phyloP scores from a whole-genome alignment of 2,113 vertebrate species.

The Nothoprocta perdicaria region DNA sequence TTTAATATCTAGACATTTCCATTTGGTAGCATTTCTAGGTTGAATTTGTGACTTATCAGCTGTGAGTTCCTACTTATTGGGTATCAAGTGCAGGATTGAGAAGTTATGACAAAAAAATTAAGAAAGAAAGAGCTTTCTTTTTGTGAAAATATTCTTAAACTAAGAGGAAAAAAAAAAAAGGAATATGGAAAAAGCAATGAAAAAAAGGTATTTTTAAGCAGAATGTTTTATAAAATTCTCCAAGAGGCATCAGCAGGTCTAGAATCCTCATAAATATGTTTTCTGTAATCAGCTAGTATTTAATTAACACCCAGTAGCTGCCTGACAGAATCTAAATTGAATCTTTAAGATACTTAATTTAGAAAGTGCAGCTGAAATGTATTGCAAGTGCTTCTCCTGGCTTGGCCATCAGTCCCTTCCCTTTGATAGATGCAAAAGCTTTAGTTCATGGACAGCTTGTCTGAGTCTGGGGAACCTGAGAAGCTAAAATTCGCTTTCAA shows the following conservation, averaged over 20 bases:
- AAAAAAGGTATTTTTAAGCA: background rate
- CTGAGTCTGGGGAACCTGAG: background rate
- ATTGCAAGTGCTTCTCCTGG: background rate
- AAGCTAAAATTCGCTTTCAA: background rate
- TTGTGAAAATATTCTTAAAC: background rate
- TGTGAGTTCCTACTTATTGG: background rate
- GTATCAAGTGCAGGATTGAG: background rate
- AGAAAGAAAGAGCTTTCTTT: background rate
- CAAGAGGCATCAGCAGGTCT: slow-evolving; percentile 39
- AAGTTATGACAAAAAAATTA: background rate
- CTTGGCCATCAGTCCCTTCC: background rate
- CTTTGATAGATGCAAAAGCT: background rate
- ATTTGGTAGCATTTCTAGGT: background rate
- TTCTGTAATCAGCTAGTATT: slow-evolving; percentile 34
- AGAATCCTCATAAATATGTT: slow-evolving; percentile 42
- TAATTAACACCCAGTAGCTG: slow-evolving; percentile 61
- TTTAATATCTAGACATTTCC: background rate
- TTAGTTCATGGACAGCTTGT: slow-evolving; percentile 9
- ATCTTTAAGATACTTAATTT: slow-evolving; percentile 57
- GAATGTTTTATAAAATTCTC: slow-evolving; percentile 24
- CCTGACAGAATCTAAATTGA: slow-evolving; percentile 62
- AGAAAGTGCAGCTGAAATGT: slow-evolving; percentile 21
- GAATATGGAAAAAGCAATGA: background rate
- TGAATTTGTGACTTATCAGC: background rate
- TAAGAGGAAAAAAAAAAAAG: background rate